Evolutionary conservation across 1,140 invertebrate species (phyloP).

Genomic region (Pteromalus puparum): DNA sequence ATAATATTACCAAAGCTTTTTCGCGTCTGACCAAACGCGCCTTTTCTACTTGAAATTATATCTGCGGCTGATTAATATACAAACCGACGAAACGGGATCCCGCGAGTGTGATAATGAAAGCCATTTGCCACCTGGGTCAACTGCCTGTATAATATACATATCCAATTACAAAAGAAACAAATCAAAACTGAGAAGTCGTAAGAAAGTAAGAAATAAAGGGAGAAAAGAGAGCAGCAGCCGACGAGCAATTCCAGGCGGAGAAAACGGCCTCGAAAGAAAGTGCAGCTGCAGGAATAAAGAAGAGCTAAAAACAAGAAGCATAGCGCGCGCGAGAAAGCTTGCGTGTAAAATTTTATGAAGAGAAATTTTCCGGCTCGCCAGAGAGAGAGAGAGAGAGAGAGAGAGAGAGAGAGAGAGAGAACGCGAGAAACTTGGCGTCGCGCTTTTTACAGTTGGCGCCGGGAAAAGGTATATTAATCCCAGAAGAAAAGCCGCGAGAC

Average conservation of each 20-base stretch:
- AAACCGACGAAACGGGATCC: too few species aligned
- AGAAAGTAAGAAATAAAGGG: neutral
- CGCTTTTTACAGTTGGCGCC: constrained; percentile 10
- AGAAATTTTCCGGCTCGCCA: constrained; percentile 30
- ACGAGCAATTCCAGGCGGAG: neutral
- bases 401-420: neutral
- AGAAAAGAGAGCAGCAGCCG: too few species aligned
- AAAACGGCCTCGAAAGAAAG: neutral
- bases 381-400: neutral
- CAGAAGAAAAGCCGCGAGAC: constrained; percentile 44
- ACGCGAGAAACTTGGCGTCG: neutral
- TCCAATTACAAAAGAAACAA: neutral
- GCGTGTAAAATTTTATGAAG: constrained; percentile 39
- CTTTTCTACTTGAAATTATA: neutral
- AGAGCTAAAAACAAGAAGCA: constrained; percentile 2
- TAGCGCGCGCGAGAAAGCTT: neutral
- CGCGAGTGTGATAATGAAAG: too few species aligned
- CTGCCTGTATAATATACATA: too few species aligned
- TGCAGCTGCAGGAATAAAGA: neutral
- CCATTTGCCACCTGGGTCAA: too few species aligned
- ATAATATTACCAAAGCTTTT: neutral
- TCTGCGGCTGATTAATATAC: too few species aligned
- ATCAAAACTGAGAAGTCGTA: neutral
- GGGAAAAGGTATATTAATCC: constrained; percentile 48
- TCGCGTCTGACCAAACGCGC: neutral